Evolutionary conservation across 2,797 vertebrate genomes (phyloP), one percentile per base, ranked within the genome.

Genomic region (Arremon brunneinucha): DNA sequence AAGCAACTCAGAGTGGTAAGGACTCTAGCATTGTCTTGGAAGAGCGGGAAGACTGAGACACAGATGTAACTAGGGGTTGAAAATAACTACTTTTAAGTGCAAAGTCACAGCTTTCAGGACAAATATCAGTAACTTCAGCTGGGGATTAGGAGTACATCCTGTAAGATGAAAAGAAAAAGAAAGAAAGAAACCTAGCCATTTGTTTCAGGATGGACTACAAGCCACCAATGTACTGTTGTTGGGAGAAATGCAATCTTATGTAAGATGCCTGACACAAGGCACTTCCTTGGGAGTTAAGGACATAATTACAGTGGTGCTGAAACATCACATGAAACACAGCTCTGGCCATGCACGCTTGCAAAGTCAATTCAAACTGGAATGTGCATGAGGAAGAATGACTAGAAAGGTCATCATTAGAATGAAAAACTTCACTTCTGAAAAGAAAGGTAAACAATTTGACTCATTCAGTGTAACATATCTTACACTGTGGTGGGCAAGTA

Each of bases 401-500:
- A 35, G 23, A 43, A 77, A 86, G 19, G 17, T 55, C 50, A 76
- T 26, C 8, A 46, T 2, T 37, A 63, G n/a, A 81, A 70, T 5
- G 15, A 87, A 91, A 67, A 70, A 44, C 1, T 50, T 75, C 10
- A 56, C 37, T 37, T 53, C 37, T 14, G 17, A 57, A 46, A 63
- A 75, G 11, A 30, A 90, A 81, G 9, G 15, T 9, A 68, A 78
- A 84, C 6, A 16, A 46, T 63, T 55, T 67, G 57, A 41, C 20
- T 56, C 53, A 28, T 78, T 75, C 37, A 35, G 6, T 13, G 18
- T 34, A 72, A 57, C 0, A 0, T 24, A 30, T 22, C 14, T 81
- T 69, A 57, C 8, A 13, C n/a, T 0, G 0, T 5, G 5, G n/a
- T 26, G n/a, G 24, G 26, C 30, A 49, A 72, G 39, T 44, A 50